These are phyloP conservation scores for Shinisaurus crocodilurus DNA, from an alignment of 2,113 vertebrate genomes.

Conservation along the genomic window DNA sequence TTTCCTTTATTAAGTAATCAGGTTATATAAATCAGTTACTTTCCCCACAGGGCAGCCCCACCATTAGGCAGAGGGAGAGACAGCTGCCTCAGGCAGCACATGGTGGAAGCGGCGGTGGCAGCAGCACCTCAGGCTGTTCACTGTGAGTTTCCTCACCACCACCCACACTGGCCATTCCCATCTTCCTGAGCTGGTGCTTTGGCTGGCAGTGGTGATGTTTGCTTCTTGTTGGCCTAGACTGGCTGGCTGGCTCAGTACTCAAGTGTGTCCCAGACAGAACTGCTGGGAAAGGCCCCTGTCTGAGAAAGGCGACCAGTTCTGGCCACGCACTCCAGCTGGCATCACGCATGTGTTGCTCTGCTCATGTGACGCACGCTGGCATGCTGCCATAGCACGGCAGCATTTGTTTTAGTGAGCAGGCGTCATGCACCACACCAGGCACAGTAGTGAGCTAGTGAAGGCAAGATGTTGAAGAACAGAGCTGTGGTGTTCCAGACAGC, in stretches of 20 bases:
- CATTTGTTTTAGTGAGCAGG: neutral
- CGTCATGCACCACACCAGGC: neutral
- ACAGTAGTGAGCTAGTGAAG: neutral
- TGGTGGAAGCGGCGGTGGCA: neutral
- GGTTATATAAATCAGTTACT: neutral
- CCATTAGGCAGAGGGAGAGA: neutral
- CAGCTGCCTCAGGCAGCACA: neutral
- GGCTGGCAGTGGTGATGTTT: neutral
- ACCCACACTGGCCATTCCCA: neutral
- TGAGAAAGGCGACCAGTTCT: neutral
- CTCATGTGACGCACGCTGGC: neutral
- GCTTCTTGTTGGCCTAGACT: neutral
- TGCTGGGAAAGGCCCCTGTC: neutral
- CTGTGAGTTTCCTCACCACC: neutral
- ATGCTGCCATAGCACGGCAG: neutral
- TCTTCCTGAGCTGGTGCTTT: neutral
- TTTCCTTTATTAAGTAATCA: neutral
- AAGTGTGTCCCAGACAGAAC: neutral
- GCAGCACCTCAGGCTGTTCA: too few species aligned
- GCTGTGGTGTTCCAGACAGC: neutral
- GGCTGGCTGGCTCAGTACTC: neutral
- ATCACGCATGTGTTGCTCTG: neutral
- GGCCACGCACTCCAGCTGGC: neutral
- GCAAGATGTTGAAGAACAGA: neutral
- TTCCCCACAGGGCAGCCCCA: neutral